Evolutionary conservation across 2,888 invertebrate species (phyloP).

Genomic region (Spodoptera littoralis): DNA sequence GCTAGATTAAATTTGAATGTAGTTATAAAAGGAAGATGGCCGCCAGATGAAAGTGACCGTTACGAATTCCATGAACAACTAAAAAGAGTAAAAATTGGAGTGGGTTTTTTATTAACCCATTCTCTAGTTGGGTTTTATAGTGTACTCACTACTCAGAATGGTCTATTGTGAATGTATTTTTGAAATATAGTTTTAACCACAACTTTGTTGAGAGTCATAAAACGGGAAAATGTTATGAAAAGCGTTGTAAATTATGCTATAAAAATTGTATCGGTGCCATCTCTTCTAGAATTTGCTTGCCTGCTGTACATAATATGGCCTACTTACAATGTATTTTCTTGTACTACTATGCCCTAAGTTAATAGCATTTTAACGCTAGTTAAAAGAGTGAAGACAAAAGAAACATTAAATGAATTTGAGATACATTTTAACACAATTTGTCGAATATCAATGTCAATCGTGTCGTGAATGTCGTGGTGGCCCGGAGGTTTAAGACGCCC

Average conservation of each 20-base stretch:
- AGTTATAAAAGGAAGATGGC: slow-evolving; percentile 67
- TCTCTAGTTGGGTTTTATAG: slow-evolving; percentile 32
- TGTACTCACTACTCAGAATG: slow-evolving; percentile 20
- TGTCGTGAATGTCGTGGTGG: no score
- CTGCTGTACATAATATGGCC: no score
- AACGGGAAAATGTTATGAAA: slow-evolving; percentile 20
- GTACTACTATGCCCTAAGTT: no score
- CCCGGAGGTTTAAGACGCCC: no score
- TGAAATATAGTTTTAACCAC: slow-evolving; percentile 5
- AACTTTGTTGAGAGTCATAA: slow-evolving; percentile 26
- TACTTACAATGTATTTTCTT: no score
- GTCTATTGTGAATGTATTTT: slow-evolving; percentile 37
- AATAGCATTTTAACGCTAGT: no score
- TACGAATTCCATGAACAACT: slow-evolving; percentile 45
- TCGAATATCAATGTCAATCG: neutral
- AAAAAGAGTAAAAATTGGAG: slow-evolving; percentile 24
- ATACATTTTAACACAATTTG: no score
- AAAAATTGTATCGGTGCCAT: no score
- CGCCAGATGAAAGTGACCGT: slow-evolving; percentile 45
- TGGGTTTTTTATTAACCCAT: slow-evolving; percentile 13
- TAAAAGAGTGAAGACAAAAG: no score
- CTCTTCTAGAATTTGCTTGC: no score
- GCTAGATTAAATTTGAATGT: slow-evolving; percentile 82
- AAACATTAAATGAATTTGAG: no score
- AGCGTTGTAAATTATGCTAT: slow-evolving; percentile 8